phyloP scores from a whole-genome alignment of 2,888 invertebrate species.

The Leptarthrus brevirostris region DNA sequence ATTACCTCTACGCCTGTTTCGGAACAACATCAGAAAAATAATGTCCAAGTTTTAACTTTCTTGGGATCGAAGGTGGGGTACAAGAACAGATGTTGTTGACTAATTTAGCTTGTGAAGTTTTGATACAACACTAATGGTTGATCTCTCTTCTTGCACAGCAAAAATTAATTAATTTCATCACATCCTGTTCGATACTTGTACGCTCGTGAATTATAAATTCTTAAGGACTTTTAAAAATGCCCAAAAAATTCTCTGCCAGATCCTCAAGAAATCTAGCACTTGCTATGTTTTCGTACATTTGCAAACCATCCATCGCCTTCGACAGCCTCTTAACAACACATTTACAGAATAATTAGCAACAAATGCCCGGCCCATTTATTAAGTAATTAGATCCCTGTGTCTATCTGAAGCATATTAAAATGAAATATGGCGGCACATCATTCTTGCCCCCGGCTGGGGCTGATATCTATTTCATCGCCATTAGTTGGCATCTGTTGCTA shows the following conservation, averaged over 20 bases:
- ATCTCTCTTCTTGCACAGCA: background rate
- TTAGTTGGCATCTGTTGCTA: constrained; percentile 47
- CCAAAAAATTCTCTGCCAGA: background rate
- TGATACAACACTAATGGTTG: constrained; percentile 18
- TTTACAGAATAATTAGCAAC: constrained; percentile 49
- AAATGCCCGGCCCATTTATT: constrained; percentile 45
- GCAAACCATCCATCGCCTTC: background rate
- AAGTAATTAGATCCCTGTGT: constrained; percentile 39
- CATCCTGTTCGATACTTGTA: background rate
- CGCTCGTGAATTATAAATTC: background rate
- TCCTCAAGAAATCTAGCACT: too few species aligned
- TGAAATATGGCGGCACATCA: constrained; percentile 37
- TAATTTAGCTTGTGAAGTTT: constrained; percentile 47
- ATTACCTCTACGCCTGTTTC: constrained; percentile 21
- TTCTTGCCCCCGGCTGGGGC: constrained; percentile 5
- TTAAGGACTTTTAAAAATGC: background rate
- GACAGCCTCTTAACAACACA: constrained; percentile 37
- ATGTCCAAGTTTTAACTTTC: constrained; percentile 48
- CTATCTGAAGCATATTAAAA: constrained; percentile 45
- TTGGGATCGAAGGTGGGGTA: constrained; percentile 1
- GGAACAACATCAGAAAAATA: constrained; percentile 22
- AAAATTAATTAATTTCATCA: constrained; percentile 20
- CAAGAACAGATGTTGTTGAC: constrained; percentile 44
- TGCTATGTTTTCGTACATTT: too few species aligned
- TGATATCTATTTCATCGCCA: constrained; percentile 35